Evolutionary conservation across 2,888 invertebrate genomes (phyloP), one percentile per base, ranked within the genome.

Genomic region (Diarsia brunnea): DNA sequence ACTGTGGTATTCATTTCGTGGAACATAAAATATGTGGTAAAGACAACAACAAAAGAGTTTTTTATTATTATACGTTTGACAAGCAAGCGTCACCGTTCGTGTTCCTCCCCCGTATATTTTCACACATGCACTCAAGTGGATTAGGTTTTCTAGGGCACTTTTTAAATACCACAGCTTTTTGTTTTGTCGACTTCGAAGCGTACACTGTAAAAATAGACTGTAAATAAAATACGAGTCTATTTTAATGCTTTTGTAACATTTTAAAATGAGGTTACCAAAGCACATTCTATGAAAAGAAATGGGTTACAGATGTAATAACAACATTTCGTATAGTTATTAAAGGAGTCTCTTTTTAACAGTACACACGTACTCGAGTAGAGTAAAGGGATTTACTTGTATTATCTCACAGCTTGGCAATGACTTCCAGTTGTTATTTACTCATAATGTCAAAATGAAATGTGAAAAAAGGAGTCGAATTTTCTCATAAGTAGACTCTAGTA

Each of bases 111-210:
- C 67, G 75, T 80, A 63, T 84, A 53, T 84, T 76, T 75, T 43
- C 66, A 68, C n/a, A 21, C 69, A n/a, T 67, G 75, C 81, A 85
- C 82, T 87, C 74, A 78, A 79, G 67, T 69, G 71, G 81, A 85
- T 87, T 85, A 84, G 43, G 58, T 81, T 84, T 78, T 78, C 71
- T 79, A 74, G 86, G 65, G 53, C 84, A 81, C 75, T 73, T 81
- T 79, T 76, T 79, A 84, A 79, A 80, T 70, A 72, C 79, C 60
- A 69, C 69, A 75, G 67, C 31, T 69, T 82, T 83, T 76, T 78
- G 76, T 82, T 83, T 76, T 78, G 76, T 76, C 74, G 70, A 66
- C 66, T 71, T 53, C 14, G 12, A 51, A 64, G 58, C 58, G 66
- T 74, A 45, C 24, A 51, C 16, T 19, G 21, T 55, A 55, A 51